A percentile compares a stretch with the other conserved stretches of the same genome.
Conservation (phyloP, 2,113 vertebrate genomes). For the Lophotis ruficrista region DNA sequence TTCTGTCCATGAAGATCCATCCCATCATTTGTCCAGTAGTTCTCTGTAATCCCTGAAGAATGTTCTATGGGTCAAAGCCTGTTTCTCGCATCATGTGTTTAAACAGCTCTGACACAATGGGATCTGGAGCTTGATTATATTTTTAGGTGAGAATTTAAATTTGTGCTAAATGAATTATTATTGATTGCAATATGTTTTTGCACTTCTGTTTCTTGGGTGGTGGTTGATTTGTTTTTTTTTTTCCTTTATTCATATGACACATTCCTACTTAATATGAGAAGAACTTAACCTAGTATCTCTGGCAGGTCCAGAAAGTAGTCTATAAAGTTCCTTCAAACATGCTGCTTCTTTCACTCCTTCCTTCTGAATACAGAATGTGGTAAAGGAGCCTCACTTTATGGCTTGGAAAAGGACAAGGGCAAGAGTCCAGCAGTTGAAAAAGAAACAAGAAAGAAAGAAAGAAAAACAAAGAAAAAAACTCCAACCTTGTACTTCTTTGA, state of each 20-base stretch:
- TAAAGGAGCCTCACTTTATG: neutral
- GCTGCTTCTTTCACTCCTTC: neutral
- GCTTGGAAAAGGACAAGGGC: neutral
- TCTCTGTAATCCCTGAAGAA: neutral
- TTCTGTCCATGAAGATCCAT: neutral
- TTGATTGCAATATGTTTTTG: neutral
- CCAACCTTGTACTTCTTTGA: constrained; percentile 39
- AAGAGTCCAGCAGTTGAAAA: constrained; percentile 1
- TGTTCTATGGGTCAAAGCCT: neutral
- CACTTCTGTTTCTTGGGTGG: neutral
- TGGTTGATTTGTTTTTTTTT: neutral
- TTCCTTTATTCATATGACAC: neutral
- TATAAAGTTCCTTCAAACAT: neutral
- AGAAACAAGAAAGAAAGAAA: neutral
- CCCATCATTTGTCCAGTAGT: neutral
- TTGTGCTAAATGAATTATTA: neutral
- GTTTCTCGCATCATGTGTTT: neutral
- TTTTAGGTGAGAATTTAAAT: neutral
- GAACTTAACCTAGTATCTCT: neutral
- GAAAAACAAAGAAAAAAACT: neutral
- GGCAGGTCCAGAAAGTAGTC: neutral
- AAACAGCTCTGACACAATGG: neutral
- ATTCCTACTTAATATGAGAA: neutral
- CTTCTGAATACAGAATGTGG: neutral
- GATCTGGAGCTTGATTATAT: neutral